Evolutionary conservation across 2,888 invertebrate genomes (phyloP).

Genomic region (Ectemnius continuus): DNA sequence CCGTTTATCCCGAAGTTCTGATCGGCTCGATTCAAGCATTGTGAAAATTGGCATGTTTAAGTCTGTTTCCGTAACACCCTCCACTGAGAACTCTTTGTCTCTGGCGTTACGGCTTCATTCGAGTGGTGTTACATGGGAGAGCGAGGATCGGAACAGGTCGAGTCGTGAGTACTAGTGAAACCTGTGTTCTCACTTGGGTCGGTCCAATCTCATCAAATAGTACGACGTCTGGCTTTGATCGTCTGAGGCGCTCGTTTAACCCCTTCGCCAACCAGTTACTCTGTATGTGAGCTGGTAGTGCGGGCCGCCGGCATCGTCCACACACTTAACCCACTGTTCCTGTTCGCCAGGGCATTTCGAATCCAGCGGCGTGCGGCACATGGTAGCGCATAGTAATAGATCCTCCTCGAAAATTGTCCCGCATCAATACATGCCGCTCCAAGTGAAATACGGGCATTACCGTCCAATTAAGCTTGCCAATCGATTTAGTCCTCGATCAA

Average conservation of each 20-base stretch:
- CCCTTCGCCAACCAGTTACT: constrained; percentile 5
- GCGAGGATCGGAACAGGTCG: not conserved
- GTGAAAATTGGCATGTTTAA: not conserved
- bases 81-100: no score
- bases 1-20: no score
- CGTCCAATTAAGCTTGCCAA: no score
- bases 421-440: not conserved
- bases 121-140: not conserved
- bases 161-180: not conserved
- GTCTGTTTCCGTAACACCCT: not conserved
- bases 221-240: constrained; percentile 30
- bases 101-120: not conserved
- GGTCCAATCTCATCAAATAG: constrained; percentile 43
- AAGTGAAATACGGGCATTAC: no score
- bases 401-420: not conserved
- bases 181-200: constrained; percentile 21
- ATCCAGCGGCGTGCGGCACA: not conserved
- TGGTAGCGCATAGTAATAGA: not conserved
- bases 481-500: no score
- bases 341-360: not conserved
- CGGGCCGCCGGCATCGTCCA: not conserved
- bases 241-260: constrained; percentile 36
- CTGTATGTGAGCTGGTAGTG: not conserved
- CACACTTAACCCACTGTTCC: not conserved
- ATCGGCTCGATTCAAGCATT: no score